Conservation (phyloP, 2,797 vertebrate species). For the Glossophaga mutica region DNA sequence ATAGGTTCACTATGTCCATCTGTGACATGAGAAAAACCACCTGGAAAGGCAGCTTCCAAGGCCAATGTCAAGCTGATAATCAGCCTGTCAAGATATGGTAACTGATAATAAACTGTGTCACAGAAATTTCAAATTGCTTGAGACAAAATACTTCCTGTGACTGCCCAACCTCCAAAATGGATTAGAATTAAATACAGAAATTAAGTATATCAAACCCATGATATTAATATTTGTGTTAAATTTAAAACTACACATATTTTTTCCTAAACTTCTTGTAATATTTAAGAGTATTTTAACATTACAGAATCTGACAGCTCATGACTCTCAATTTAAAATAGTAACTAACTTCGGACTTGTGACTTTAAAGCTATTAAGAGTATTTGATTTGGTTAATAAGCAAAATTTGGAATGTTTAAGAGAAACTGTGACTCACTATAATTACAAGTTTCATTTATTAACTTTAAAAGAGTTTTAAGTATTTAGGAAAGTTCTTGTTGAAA, state of each 20-base stretch:
- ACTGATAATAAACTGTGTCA: neutral
- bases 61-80: neutral
- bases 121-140: neutral
- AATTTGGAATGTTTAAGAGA: neutral
- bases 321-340: slow-evolving; percentile 28
- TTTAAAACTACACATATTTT: neutral
- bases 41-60: neutral
- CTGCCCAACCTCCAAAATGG: neutral
- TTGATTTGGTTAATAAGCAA: neutral
- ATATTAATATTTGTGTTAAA: neutral
- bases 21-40: neutral
- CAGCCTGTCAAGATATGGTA: neutral
- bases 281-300: slow-evolving; percentile 24
- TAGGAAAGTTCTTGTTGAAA: neutral
- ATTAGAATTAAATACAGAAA: slow-evolving; percentile 15
- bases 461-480: slow-evolving; percentile 1
- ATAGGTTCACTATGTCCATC: neutral
- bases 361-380: neutral
- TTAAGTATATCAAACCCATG: neutral
- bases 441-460: slow-evolving; percentile 15
- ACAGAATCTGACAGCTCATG: neutral
- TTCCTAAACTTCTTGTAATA: neutral
- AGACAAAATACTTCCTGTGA: neutral
- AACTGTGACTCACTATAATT: neutral
- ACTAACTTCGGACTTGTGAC: neutral